These are phyloP conservation scores for Cinara cedri DNA, from an alignment of 2,888 invertebrate genomes.

Conservation along the genomic window DNA sequence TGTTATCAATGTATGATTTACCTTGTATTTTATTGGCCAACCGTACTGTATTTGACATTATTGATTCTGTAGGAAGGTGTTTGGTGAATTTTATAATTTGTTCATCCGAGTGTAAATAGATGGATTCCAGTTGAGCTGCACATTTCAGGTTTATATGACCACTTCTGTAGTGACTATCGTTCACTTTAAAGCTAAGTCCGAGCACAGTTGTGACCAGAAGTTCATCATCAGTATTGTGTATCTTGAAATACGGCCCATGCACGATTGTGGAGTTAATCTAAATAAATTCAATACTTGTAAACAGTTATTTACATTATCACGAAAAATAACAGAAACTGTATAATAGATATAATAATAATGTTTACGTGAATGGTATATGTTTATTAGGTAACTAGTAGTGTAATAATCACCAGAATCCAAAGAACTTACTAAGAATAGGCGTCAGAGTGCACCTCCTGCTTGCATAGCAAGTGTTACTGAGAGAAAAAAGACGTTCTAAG, in stretches of 20 bases:
- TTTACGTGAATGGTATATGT: no score
- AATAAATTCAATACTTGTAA: background rate
- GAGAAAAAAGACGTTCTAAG: no score
- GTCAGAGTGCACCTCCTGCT: no score
- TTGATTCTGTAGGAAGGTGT: constrained; percentile 60
- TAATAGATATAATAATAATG: no score
- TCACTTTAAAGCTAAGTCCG: constrained; percentile 80
- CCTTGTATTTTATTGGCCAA: constrained; percentile 43
- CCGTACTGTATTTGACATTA: constrained; percentile 15
- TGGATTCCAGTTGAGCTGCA: constrained; percentile 83
- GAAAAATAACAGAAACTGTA: background rate
- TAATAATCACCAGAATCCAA: no score
- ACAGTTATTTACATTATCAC: background rate
- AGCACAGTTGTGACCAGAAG: constrained; percentile 78
- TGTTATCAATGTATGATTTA: constrained; percentile 6
- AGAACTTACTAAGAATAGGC: no score
- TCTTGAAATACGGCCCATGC: constrained; percentile 65
- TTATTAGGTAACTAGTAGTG: no score
- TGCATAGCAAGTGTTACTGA: no score
- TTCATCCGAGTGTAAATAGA: constrained; percentile 87
- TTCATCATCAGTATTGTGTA: constrained; percentile 66
- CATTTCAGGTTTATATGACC: constrained; percentile 83
- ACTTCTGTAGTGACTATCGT: constrained; percentile 78
- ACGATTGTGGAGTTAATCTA: constrained; percentile 60
- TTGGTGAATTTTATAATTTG: constrained; percentile 83